Conservation (phyloP, 2,113 vertebrate species). For the Rhinopomastus cyanomelas region DNA sequence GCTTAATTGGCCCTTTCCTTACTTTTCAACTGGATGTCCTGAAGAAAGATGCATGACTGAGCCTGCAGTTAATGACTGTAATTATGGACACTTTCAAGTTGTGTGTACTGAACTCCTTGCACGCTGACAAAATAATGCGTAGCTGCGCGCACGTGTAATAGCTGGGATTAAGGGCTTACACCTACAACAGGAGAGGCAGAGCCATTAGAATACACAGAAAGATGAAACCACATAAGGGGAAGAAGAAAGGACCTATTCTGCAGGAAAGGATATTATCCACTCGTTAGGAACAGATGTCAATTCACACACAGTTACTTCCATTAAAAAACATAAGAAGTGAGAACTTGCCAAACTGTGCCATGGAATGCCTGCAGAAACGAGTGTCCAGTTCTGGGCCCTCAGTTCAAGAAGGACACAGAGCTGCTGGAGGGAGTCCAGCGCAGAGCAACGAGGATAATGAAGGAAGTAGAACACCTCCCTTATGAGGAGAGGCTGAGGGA, state of each 20-base stretch:
- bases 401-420: no score
- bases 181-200: rapidly evolving
- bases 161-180: neutral
- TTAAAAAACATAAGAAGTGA: neutral
- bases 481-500: no score
- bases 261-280: neutral
- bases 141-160: neutral
- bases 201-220: neutral
- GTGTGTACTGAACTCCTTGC: neutral
- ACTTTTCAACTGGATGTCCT: neutral
- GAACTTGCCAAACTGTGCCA: neutral
- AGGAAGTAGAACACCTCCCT: no score
- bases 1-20: neutral
- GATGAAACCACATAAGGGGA: neutral
- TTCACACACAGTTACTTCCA: neutral
- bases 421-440: no score
- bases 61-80: neutral
- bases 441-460: no score
- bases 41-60: neutral
- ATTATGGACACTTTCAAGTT: neutral
- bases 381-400: no score
- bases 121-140: neutral
- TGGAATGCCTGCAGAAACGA: neutral
- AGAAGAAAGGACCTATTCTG: neutral
- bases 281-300: neutral